Evolutionary conservation across 2,888 invertebrate species (phyloP), one percentile per base, ranked within the genome.

Genomic region (Andrena bicolor): DNA sequence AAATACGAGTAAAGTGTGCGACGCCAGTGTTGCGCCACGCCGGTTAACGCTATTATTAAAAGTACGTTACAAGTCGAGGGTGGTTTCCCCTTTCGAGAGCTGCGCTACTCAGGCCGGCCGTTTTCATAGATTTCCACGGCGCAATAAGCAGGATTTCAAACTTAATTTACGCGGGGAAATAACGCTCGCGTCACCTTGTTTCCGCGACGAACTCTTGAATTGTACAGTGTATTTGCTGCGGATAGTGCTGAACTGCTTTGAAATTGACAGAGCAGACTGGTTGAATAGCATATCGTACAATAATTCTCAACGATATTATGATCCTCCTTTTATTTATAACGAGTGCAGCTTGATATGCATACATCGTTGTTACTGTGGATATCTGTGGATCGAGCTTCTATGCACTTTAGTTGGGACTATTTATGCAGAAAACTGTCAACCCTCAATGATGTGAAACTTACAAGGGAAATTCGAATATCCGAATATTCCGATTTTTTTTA

Each of bases 121-220:
- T 81, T 74, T 56, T 68, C 76, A 82, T 86, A 79, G 86, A 82
- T 86, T 78, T 74, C 68, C 30, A 58, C 79, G 51, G 63, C 58
- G 76, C 77, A 86, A 86, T 86, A 86, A 86, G 84, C 69, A 80
- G 60, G 76, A 82, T 79, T 82, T 78, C 76, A 73, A 85, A 76
- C 73, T 78, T 81, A 85, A 86, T 86, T 86, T 86, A 85, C 79
- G 74, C 83, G 51, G 76, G 76, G 79, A 87, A 87, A 87, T 80
- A 76, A 77, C 81, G 61, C 82, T 78, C 75, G 71, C 74, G 82
- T 80, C 81, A 76, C 79, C 66, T 70, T 73, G 76, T 77, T 61
- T 80, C 76, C 74, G 60, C 69, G 60, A 72, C 49, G 23, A 56
- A 8, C 72, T 41, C 75, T 79, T 71, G 73, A 58, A 75, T 81